Percentiles rank a stretch among this genome's conserved stretches.
These are phyloP conservation scores for Nephrotoma flavescens DNA, from an alignment of 2,888 invertebrate species.

Conservation along the genomic window DNA sequence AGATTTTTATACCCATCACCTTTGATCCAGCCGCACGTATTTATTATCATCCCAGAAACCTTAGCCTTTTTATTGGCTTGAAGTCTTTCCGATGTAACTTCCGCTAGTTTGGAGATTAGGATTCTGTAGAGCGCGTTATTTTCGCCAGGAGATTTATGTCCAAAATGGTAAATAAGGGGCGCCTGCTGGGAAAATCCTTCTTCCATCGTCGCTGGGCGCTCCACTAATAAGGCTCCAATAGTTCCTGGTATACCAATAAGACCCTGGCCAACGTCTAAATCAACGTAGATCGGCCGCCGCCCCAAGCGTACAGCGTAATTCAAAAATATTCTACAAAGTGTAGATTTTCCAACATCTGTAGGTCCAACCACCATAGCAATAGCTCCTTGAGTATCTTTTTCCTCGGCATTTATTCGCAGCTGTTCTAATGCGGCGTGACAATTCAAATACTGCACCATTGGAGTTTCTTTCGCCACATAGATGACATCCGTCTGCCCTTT, in stretches of 20 bases:
- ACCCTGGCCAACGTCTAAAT: slow-evolving; percentile 92
- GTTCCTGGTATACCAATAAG: slow-evolving; percentile 85
- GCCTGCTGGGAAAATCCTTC: slow-evolving; percentile 92
- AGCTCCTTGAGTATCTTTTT: slow-evolving; percentile 57
- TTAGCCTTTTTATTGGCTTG: slow-evolving; percentile 77
- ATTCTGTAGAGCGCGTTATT: slow-evolving; percentile 77
- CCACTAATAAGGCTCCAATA: slow-evolving; percentile 77
- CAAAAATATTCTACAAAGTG: slow-evolving; percentile 69
- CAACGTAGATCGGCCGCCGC: slow-evolving; percentile 79
- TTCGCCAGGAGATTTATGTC: slow-evolving; percentile 58
- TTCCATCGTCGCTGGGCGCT: slow-evolving; percentile 84
- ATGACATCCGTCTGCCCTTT: slow-evolving; percentile 83
- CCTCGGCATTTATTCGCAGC: slow-evolving; percentile 68
- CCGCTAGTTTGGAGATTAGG: slow-evolving; percentile 69
- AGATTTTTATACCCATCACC: slow-evolving; percentile 77
- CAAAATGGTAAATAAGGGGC: slow-evolving; percentile 87
- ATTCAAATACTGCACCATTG: slow-evolving; percentile 88
- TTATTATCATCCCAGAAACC: slow-evolving; percentile 83
- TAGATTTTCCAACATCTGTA: slow-evolving; percentile 92
- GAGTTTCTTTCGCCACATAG: slow-evolving; percentile 91
- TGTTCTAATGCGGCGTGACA: slow-evolving; percentile 91
- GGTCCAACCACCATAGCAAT: slow-evolving; percentile 88
- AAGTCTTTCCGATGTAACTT: slow-evolving; percentile 68
- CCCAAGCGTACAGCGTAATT: slow-evolving; percentile 92
- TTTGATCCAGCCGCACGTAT: slow-evolving; percentile 97